Evolutionary conservation across 2,113 vertebrate genomes (phyloP).

Genomic region (Hippopotamus amphibius): DNA sequence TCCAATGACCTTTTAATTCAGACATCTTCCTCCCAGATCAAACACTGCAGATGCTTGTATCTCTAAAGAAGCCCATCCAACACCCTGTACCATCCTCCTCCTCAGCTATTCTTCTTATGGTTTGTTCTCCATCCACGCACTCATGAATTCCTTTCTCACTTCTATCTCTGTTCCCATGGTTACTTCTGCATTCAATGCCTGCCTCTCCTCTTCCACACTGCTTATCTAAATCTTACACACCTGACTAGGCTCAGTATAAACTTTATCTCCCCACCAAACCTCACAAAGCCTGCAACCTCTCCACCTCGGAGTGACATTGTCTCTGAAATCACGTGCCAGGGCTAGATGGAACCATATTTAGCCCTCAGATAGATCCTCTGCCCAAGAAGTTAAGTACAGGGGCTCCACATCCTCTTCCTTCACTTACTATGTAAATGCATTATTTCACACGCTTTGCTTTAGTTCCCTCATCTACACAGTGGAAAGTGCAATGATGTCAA

Average conservation of each 20-base stretch:
- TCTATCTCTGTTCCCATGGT: conserved; percentile 14
- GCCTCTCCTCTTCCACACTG: not conserved
- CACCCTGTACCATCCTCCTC: not conserved
- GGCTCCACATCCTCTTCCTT: not conserved
- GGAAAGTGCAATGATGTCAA: not conserved
- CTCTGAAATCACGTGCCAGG: not conserved
- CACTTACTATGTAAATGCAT: not conserved
- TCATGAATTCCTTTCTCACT: not conserved
- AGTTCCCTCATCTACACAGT: not conserved
- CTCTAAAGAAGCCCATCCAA: not conserved
- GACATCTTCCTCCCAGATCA: not conserved
- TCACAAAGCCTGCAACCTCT: not conserved
- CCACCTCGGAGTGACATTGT: not conserved
- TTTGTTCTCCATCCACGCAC: not conserved
- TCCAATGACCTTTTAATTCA: not conserved
- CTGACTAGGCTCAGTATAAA: not conserved
- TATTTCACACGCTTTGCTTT: not conserved
- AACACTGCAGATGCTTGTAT: not conserved
- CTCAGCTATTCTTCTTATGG: not conserved
- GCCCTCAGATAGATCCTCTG: not conserved
- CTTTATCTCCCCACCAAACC: conserved; percentile 5
- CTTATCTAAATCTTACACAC: conserved; percentile 52
- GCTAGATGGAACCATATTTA: not conserved
- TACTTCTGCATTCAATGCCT: not conserved
- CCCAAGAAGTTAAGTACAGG: not conserved